phyloP scores from a whole-genome alignment of 2,797 vertebrate genomes.

The Pseudomugil tenellus region DNA sequence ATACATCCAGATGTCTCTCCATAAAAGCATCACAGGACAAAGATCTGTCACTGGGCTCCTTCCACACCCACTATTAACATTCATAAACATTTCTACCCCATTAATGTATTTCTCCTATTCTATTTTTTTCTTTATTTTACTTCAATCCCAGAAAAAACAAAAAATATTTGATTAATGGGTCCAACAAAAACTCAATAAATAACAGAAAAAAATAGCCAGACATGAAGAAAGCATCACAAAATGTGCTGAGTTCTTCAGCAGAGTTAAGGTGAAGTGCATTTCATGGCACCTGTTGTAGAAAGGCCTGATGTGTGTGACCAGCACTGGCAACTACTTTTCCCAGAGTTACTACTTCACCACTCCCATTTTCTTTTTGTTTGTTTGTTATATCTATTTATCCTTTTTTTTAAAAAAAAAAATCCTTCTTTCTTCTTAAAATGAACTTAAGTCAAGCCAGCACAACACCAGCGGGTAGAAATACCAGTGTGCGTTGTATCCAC shows the following conservation, averaged over 20 bases:
- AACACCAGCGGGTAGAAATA: slow-evolving; percentile 46
- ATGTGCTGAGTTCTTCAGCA: slow-evolving; percentile 33
- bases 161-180: slow-evolving; percentile 52
- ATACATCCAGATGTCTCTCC: slow-evolving; percentile 70
- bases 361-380: slow-evolving; percentile 25
- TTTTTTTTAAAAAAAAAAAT: too few species aligned
- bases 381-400: background rate
- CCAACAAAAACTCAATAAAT: slow-evolving; percentile 72
- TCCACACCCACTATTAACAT: slow-evolving; percentile 75
- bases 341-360: slow-evolving; percentile 64
- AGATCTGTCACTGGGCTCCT: slow-evolving; percentile 67
- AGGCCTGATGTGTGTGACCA: slow-evolving; percentile 62
- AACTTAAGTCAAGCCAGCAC: slow-evolving; percentile 27
- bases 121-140: slow-evolving; percentile 5
- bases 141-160: slow-evolving; percentile 18
- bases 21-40: slow-evolving; percentile 59
- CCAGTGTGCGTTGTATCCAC: slow-evolving; percentile 27
- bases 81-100: slow-evolving; percentile 64
- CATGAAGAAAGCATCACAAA: slow-evolving; percentile 61
- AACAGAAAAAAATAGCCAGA: slow-evolving; percentile 69
- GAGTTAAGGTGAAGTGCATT: slow-evolving; percentile 63
- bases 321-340: slow-evolving; percentile 65
- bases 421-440: slow-evolving; percentile 3
- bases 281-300: slow-evolving; percentile 58
- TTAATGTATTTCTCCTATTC: slow-evolving; percentile 41